Evolutionary conservation across 2,113 vertebrate genomes (phyloP).

Genomic region (Scomber colias): DNA sequence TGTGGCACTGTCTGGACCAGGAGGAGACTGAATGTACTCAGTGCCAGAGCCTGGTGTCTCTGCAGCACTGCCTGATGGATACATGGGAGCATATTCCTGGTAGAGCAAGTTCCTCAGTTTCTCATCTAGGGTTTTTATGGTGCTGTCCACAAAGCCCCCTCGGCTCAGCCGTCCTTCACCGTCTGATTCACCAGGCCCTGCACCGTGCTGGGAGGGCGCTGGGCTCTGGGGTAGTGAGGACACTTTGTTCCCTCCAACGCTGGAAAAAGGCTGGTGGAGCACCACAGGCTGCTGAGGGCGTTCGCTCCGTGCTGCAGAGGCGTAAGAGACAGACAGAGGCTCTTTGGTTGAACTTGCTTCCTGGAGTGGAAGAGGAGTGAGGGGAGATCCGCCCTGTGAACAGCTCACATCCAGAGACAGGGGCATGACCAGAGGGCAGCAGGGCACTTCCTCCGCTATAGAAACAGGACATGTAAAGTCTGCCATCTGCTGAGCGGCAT

Average conservation of each 20-base stretch:
- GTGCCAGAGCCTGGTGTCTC: constrained; percentile 86
- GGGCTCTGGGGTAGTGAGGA: constrained; percentile 89
- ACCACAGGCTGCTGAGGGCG: constrained; percentile 79
- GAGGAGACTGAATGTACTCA: constrained; percentile 87
- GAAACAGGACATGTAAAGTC: constrained; percentile 74
- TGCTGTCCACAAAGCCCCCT: constrained; percentile 94
- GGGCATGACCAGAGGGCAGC: constrained; percentile 82
- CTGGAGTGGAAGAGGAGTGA: constrained; percentile 71
- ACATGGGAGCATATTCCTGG: constrained; percentile 94
- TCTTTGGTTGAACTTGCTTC: constrained; percentile 64
- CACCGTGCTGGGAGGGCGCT: constrained; percentile 73
- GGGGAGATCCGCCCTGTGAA: constrained; percentile 69
- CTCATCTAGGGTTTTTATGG: constrained; percentile 97
- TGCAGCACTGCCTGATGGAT: constrained; percentile 88
- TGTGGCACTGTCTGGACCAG: constrained; percentile 83
- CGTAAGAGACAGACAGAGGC: constrained; percentile 70
- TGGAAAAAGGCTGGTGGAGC: constrained; percentile 84
- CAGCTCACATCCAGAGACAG: constrained; percentile 76
- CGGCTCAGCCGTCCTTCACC: constrained; percentile 91
- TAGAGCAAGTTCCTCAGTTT: constrained; percentile 96
- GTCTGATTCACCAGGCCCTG: constrained; percentile 87
- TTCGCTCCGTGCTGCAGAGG: constrained; percentile 64
- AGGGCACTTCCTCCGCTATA: constrained; percentile 81
- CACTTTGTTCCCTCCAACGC: constrained; percentile 74
- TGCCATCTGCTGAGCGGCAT: constrained; percentile 59